Conservation (phyloP, 2,797 vertebrate genomes). For the Aphelocoma californica region DNA sequence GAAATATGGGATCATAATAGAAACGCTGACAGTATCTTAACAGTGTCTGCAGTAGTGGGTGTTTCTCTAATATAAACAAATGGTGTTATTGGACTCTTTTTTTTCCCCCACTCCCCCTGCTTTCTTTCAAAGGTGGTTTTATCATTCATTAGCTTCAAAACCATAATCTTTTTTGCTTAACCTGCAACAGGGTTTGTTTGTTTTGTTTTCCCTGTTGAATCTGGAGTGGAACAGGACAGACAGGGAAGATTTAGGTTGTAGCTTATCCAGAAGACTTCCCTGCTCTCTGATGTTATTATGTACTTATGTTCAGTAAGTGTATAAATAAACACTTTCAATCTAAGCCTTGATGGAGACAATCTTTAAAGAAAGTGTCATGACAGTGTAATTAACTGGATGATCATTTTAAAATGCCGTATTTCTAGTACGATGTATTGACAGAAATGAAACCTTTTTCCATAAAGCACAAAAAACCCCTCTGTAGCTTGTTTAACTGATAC, state of each 20-base stretch:
- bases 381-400: background rate
- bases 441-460: background rate
- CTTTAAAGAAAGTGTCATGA: background rate
- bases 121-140: constrained; percentile 47
- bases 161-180: constrained; percentile 48
- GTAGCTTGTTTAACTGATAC: background rate
- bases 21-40: constrained; percentile 62
- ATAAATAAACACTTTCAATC: constrained; percentile 10
- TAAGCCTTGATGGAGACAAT: background rate
- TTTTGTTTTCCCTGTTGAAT: background rate
- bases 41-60: constrained; percentile 52
- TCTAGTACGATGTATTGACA: background rate
- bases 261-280: background rate
- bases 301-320: constrained; percentile 6
- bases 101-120: background rate
- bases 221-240: background rate
- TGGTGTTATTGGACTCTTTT: constrained; percentile 44
- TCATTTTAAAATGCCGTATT: background rate
- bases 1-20: constrained; percentile 65
- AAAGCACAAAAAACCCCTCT: background rate
- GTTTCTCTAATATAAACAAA: constrained; percentile 70
- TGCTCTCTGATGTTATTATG: background rate
- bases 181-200: background rate
- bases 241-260: constrained; percentile 3
- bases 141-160: constrained; percentile 53